Percentiles rank a stretch among this genome's conserved stretches.
Evolutionary conservation across 2,888 invertebrate genomes (phyloP).

Genomic region (Helicoverpa assulta): DNA sequence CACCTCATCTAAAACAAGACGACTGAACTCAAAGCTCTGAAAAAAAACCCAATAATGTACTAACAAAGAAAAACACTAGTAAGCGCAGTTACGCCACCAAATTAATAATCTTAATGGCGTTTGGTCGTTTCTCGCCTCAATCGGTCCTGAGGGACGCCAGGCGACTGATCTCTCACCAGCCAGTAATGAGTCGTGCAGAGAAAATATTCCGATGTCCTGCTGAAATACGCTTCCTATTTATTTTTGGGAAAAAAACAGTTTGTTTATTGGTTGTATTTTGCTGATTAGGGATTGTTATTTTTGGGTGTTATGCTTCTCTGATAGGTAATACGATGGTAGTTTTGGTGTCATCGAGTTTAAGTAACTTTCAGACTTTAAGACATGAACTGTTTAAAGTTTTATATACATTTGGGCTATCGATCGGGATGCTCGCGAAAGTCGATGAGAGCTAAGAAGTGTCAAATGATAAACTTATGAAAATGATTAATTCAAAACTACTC

Average conservation of each 20-base stretch:
- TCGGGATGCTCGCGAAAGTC: no score
- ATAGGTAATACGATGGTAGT: no score
- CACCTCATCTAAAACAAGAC: neutral
- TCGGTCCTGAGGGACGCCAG: slow-evolving; percentile 37
- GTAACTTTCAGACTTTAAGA: neutral
- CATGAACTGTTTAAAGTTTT: no score
- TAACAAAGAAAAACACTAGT: neutral
- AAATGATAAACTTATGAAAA: no score
- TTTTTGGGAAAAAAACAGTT: neutral
- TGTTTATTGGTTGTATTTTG: no score
- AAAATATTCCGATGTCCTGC: slow-evolving; percentile 34
- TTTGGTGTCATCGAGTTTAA: no score
- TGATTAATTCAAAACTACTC: no score
- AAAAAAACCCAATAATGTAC: neutral
- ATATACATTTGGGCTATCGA: no score
- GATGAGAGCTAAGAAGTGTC: no score
- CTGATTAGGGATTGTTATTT: no score
- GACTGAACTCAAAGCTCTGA: neutral
- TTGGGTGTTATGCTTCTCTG: no score
- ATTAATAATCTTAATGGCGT: slow-evolving; percentile 51
- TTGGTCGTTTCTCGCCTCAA: slow-evolving; percentile 28
- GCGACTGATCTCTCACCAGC: slow-evolving; percentile 19
- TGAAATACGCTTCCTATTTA: slow-evolving; percentile 3
- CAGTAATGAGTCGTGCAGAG: slow-evolving; percentile 43
- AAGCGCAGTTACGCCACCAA: slow-evolving; percentile 11